Evolutionary conservation across 2,888 invertebrate genomes (phyloP), one percentile per base, ranked within the genome.

Genomic region (Pristionchus fissidentatus): DNA sequence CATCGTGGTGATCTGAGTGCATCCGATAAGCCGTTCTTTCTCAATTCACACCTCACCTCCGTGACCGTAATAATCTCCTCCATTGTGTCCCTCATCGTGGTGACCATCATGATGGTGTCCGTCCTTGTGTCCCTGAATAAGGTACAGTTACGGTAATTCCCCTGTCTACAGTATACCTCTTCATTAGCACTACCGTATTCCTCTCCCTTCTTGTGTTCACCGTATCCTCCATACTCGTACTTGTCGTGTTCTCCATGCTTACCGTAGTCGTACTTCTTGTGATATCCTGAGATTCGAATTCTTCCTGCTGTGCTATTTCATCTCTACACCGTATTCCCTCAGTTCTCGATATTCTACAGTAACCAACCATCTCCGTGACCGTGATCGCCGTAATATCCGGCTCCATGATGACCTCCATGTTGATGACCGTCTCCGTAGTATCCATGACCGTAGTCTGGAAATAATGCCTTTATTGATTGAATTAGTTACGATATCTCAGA

Each of bases 161-260:
- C 2, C 26, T n/a, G n/a, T n/a, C 46, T 46, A 77, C 75, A 46
- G 49, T 49, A 77, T 81, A 81, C 80, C 80, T 81, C 80, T 4
- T 83, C 83, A 38, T 83, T 52, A 26, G 26, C 49, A 15, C 41
- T 83, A 73, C 41, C 83, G 55, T 83, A 83, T 41, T 83, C 73
- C 35, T 83, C 83, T 73, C 83, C 83, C 73, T 73, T 83, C 46
- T 52, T 7, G 55, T 83, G 55, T 15, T 57, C 22, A 38, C 83
- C 83, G 73, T 83, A 73, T 70, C 70, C 70, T 83, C 83, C 83
- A 29, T 83, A 83, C 55, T 83, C 55, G 83, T 83, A 83, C 22
- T 57, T 83, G 43, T 35, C 83, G 70, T 83, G 43, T 55, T 83
- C 83, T 15, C 73, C 73, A 46, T 83, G 70, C 35, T 83, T 41